These are phyloP conservation scores for Orcinus orca DNA, from an alignment of 2,113 vertebrate species.

Conservation along the genomic window DNA sequence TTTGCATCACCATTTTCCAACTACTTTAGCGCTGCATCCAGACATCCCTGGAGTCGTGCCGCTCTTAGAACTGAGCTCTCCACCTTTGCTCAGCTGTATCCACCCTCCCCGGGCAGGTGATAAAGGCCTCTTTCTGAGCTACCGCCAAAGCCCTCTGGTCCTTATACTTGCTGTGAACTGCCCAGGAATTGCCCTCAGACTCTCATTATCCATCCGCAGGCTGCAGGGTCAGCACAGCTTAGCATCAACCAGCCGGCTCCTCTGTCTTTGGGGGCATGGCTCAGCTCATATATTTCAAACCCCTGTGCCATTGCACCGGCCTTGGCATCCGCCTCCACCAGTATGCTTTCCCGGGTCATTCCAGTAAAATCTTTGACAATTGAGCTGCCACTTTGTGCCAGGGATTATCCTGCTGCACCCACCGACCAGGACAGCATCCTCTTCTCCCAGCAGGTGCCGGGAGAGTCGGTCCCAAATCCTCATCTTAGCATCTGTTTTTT, in stretches of 20 bases:
- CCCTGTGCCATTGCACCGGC: rapidly evolving
- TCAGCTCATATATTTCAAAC: neutral
- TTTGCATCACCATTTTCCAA: neutral
- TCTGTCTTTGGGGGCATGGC: rapidly evolving
- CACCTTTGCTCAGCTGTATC: neutral
- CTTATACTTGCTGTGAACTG: neutral
- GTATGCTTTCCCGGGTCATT: rapidly evolving
- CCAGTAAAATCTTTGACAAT: neutral
- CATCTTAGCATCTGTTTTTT: neutral
- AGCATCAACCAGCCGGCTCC: neutral
- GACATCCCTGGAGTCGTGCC: no score
- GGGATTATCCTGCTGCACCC: neutral
- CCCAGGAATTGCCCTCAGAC: neutral
- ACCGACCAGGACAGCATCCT: no score
- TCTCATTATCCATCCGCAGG: no score
- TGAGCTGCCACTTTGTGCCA: neutral
- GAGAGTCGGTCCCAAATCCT: neutral
- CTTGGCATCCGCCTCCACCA: rapidly evolving
- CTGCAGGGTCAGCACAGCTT: neutral
- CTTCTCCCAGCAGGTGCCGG: no score
- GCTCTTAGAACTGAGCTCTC: neutral
- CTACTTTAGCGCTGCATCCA: rapidly evolving
- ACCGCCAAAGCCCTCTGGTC: neutral
- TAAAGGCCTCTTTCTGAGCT: neutral
- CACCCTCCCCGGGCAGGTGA: neutral